A percentile compares a stretch with the other conserved stretches of the same genome.
These are phyloP conservation scores for Phylloscopus trochilus DNA, from an alignment of 2,113 vertebrate genomes.

Conservation along the genomic window DNA sequence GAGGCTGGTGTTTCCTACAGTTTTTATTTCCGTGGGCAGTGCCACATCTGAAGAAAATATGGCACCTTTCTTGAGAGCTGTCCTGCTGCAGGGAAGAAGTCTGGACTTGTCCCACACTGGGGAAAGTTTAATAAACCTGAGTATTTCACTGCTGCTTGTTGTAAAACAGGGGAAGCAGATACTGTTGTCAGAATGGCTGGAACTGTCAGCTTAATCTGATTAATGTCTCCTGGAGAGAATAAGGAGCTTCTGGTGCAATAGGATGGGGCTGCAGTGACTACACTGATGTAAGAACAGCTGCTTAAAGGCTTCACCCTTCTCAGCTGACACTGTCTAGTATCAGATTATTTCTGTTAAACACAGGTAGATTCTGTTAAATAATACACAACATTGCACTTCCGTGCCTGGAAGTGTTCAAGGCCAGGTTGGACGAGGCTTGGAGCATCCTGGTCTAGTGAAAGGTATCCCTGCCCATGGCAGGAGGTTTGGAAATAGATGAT, in stretches of 20 bases:
- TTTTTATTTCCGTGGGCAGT: neutral
- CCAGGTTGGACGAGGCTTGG: neutral
- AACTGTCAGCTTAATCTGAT: neutral
- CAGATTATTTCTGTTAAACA: neutral
- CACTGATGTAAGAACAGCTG: neutral
- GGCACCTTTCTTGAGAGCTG: neutral
- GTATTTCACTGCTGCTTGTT: neutral
- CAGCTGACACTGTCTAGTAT: neutral
- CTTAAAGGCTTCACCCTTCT: neutral
- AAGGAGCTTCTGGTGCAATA: neutral
- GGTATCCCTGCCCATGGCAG: too few species aligned
- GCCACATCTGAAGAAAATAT: neutral
- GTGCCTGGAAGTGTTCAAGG: neutral
- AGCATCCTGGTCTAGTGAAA: fast-evolving
- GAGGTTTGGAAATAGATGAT: neutral
- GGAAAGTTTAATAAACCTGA: neutral
- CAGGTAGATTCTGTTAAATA: neutral
- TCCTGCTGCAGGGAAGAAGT: neutral
- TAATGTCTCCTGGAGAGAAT: neutral
- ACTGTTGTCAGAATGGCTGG: neutral
- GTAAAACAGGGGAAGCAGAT: neutral
- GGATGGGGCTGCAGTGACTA: neutral
- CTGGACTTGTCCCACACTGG: neutral
- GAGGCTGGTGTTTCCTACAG: neutral
- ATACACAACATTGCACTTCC: neutral